phyloP scores from a whole-genome alignment of 1,140 invertebrate species.

The Trichoplusia ni region DNA sequence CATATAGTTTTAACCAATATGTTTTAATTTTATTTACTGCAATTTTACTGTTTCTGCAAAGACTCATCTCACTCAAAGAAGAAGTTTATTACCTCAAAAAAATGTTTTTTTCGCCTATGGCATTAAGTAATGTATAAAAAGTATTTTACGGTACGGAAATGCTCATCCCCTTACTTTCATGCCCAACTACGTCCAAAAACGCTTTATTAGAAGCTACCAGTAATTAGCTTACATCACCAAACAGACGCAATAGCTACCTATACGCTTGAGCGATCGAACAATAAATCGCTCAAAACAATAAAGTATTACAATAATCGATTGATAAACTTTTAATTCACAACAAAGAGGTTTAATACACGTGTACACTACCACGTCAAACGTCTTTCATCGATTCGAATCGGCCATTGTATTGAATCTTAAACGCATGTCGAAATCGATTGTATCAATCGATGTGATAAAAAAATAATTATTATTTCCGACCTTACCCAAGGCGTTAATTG shows the following conservation, averaged over 20 bases:
- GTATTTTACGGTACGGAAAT: too few relatives aligned
- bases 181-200: neutral
- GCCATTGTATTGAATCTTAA: constrained; percentile 59
- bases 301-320: constrained; percentile 24
- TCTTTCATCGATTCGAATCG: constrained; percentile 60
- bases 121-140: too few relatives aligned
- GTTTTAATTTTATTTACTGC: too few relatives aligned
- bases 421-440: constrained; percentile 56
- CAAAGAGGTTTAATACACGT: constrained; percentile 32
- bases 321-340: constrained; percentile 36
- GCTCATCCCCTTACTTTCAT: too few relatives aligned
- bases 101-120: too few relatives aligned
- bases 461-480: constrained; percentile 64
- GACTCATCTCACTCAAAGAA: too few relatives aligned
- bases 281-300: constrained; percentile 24
- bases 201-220: neutral
- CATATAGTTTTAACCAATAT: too few relatives aligned
- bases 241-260: constrained; percentile 6
- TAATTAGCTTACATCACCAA: constrained; percentile 8
- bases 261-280: constrained; percentile 6
- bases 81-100: too few relatives aligned
- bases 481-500: constrained; percentile 63
- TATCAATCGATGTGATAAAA: constrained; percentile 61
- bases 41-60: too few relatives aligned
- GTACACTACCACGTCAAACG: constrained; percentile 38